Evolutionary conservation across 1,140 invertebrate species (phyloP).

Genomic region (Tribolium madens): DNA sequence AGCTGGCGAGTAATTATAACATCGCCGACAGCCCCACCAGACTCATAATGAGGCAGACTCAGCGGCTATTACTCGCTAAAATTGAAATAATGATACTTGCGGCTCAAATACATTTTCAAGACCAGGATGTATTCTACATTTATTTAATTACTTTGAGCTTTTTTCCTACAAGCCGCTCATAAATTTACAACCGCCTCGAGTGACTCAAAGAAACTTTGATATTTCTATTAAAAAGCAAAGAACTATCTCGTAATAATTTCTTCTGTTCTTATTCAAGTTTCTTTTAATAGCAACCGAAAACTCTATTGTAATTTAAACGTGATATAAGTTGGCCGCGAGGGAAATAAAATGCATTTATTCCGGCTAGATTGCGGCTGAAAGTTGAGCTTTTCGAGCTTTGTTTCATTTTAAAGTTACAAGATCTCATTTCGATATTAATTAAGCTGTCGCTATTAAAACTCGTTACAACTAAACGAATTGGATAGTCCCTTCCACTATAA

Average conservation of each 20-base stretch:
- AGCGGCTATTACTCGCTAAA: slow-evolving; percentile 49
- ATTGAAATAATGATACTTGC: slow-evolving; percentile 50
- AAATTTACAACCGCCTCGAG: background rate
- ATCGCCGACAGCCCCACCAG: slow-evolving; percentile 35
- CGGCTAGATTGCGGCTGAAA: slow-evolving; percentile 16
- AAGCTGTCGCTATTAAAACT: slow-evolving; percentile 14
- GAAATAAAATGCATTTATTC: slow-evolving; percentile 39
- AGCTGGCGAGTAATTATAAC: slow-evolving; percentile 56
- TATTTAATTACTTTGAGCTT: slow-evolving; percentile 16
- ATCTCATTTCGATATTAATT: slow-evolving; percentile 35
- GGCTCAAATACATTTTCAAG: slow-evolving; percentile 45
- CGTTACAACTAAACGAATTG: slow-evolving; percentile 10
- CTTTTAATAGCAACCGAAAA: background rate
- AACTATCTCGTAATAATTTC: too few relatives aligned
- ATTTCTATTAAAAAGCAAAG: background rate
- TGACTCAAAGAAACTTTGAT: background rate
- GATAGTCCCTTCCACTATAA: slow-evolving; percentile 1
- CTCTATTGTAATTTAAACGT: background rate
- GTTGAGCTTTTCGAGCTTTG: slow-evolving; percentile 16
- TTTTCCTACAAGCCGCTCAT: slow-evolving; percentile 4
- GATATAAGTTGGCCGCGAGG: slow-evolving; percentile 4
- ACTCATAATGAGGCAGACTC: slow-evolving; percentile 49
- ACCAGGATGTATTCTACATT: slow-evolving; percentile 24
- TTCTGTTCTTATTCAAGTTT: background rate
- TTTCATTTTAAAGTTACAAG: slow-evolving; percentile 23